These are phyloP conservation scores for Melospiza melodia DNA, from an alignment of 2,113 vertebrate species.

Conservation along the genomic window DNA sequence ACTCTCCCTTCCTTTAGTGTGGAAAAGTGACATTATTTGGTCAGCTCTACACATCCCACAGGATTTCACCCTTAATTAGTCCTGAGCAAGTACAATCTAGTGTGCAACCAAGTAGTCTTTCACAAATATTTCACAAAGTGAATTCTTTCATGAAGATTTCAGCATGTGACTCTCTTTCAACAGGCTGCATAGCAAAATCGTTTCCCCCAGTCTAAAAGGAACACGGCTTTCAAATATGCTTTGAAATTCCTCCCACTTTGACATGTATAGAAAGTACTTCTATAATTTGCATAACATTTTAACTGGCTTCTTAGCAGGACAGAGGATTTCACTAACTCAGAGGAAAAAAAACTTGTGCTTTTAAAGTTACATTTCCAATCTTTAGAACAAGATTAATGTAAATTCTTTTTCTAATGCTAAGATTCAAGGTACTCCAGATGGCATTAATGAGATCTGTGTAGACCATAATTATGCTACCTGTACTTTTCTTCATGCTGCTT, in stretches of 20 bases:
- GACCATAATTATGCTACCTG: background rate
- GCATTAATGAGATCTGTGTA: background rate
- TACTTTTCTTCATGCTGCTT: background rate
- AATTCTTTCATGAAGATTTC: background rate
- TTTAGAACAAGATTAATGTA: background rate
- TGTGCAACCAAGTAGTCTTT: background rate
- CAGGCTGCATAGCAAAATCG: background rate
- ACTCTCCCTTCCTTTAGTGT: background rate
- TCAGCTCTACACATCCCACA: background rate
- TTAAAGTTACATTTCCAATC: background rate
- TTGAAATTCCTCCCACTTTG: background rate
- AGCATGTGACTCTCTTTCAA: background rate
- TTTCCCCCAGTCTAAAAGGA: background rate
- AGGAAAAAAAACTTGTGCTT: background rate
- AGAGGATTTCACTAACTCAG: background rate
- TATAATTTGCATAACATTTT: background rate
- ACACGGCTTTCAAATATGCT: background rate
- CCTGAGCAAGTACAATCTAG: background rate
- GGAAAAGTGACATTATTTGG: background rate
- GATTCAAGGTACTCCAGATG: background rate
- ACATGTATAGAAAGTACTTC: background rate
- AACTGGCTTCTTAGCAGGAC: background rate
- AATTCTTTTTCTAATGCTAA: background rate
- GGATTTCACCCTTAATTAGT: conserved; percentile 3
- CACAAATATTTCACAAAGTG: background rate